These are phyloP conservation scores for Sebastes wilsoni DNA, from an alignment of 2,797 vertebrate genomes.

Conservation along the genomic window DNA sequence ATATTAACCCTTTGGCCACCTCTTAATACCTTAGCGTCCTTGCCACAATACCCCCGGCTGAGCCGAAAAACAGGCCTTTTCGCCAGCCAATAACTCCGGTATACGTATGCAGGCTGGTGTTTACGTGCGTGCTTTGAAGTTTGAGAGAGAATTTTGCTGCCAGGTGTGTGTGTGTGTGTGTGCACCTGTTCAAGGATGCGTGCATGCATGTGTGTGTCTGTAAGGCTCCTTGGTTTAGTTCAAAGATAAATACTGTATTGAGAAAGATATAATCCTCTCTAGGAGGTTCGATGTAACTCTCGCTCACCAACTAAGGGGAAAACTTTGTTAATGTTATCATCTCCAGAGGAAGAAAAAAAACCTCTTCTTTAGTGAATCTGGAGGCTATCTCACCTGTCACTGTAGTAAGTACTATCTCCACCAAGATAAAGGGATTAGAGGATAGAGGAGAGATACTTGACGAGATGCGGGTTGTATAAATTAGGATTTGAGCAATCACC, in stretches of 20 bases:
- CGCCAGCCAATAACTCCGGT: conserved; percentile 12
- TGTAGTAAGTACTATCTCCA: conserved; percentile 23
- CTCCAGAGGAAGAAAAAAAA: neutral
- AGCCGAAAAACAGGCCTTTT: conserved; percentile 46
- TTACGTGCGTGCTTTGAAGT: conserved; percentile 43
- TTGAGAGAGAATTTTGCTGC: conserved; percentile 23
- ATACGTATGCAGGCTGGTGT: neutral
- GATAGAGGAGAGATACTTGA: conserved; percentile 45
- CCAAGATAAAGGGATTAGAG: conserved; percentile 54
- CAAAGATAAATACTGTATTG: conserved; percentile 52
- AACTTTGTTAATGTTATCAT: conserved; percentile 59
- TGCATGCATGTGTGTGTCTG: conserved; percentile 1
- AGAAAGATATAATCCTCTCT: conserved; percentile 57
- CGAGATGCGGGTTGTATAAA: conserved; percentile 44
- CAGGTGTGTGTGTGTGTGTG: conserved; percentile 30
- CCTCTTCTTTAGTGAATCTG: conserved; percentile 28
- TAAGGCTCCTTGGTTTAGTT: conserved; percentile 28
- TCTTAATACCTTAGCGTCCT: conserved; percentile 46
- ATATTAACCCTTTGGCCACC: conserved; percentile 70
- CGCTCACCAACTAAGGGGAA: conserved; percentile 31
- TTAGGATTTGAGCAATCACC: conserved; percentile 38
- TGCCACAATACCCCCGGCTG: conserved; percentile 42
- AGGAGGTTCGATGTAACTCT: conserved; percentile 12
- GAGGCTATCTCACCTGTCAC: conserved; percentile 56
- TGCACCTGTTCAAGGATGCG: neutral